Conservation (phyloP, 2,888 invertebrate genomes). For the Embidobia sp. region DNA sequence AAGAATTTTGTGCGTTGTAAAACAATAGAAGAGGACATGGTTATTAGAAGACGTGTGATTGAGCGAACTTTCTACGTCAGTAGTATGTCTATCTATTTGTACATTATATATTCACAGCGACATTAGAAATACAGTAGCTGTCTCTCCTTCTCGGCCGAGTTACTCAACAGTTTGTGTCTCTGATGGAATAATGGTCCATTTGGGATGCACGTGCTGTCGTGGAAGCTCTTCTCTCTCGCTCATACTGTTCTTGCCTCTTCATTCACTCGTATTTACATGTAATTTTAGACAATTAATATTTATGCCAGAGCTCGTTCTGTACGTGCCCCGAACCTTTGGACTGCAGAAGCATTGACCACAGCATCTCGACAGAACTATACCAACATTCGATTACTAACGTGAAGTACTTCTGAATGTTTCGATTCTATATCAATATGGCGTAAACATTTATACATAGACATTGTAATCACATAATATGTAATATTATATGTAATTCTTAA, state of each 20-base stretch:
- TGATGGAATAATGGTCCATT: conserved; percentile 81
- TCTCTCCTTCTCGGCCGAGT: conserved; percentile 74
- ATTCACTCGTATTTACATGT: conserved; percentile 78
- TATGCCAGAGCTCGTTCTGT: conserved; percentile 71
- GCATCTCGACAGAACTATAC: conserved; percentile 16
- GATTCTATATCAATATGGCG: conserved; percentile 8
- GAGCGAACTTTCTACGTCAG: conserved; percentile 43
- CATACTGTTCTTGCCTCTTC: conserved; percentile 59
- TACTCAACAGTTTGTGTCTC: conserved; percentile 78
- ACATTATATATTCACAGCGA: conserved; percentile 60
- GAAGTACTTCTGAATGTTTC: conserved; percentile 28
- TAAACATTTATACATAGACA: background rate
- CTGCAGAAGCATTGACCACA: conserved; percentile 26
- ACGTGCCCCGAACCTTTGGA: conserved; percentile 59
- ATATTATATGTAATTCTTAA: too few species aligned
- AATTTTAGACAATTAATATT: conserved; percentile 80
- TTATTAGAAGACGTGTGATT: conserved; percentile 38
- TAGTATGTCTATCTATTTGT: conserved; percentile 50
- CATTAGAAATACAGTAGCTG: conserved; percentile 65
- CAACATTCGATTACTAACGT: conserved; percentile 44
- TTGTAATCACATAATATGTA: too few species aligned
- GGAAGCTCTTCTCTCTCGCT: conserved; percentile 49
- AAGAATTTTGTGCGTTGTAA: too few species aligned
- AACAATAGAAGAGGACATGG: background rate
- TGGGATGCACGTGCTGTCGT: conserved; percentile 79